Conservation (phyloP, 1,140 invertebrate genomes). For the Drosophila sturtevanti region DNA sequence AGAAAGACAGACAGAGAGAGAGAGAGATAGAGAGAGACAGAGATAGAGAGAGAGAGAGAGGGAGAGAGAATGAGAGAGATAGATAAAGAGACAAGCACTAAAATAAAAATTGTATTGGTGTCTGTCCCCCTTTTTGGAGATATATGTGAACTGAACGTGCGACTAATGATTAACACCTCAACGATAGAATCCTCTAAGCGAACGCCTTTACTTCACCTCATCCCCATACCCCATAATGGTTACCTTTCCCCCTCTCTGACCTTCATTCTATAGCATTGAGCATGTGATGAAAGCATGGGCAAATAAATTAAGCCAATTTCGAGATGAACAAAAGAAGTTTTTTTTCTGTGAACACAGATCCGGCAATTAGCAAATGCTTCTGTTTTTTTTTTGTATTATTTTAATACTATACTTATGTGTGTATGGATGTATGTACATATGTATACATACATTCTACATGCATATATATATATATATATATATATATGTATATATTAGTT, state of each 20-base stretch:
- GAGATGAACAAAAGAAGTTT: conserved; percentile 48
- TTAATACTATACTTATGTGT: neutral
- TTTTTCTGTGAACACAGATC: conserved; percentile 44
- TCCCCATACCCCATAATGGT: neutral
- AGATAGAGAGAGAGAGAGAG: neutral
- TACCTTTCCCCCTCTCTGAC: neutral
- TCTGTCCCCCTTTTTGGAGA: conserved; percentile 24
- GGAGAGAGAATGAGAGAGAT: neutral
- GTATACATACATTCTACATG: neutral
- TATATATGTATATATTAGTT: conserved; percentile 1
- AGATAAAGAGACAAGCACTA: too few relatives aligned
- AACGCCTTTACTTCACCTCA: neutral
- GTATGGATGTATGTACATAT: too few relatives aligned
- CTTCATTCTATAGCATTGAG: conserved; percentile 12
- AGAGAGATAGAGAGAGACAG: neutral
- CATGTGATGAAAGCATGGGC: conserved; percentile 64
- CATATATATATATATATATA: neutral
- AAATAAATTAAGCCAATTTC: conserved; percentile 62
- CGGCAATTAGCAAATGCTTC: conserved; percentile 39
- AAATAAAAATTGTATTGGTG: conserved; percentile 13
- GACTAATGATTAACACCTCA: conserved; percentile 56
- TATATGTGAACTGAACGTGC: conserved; percentile 31
- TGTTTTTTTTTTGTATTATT: conserved; percentile 19
- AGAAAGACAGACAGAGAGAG: neutral
- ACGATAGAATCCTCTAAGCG: conserved; percentile 21